These are phyloP conservation scores for Catostylus mosaicus DNA, from an alignment of 30 jellyfish, hydroid and myxozoan species.

Conservation along the genomic window DNA sequence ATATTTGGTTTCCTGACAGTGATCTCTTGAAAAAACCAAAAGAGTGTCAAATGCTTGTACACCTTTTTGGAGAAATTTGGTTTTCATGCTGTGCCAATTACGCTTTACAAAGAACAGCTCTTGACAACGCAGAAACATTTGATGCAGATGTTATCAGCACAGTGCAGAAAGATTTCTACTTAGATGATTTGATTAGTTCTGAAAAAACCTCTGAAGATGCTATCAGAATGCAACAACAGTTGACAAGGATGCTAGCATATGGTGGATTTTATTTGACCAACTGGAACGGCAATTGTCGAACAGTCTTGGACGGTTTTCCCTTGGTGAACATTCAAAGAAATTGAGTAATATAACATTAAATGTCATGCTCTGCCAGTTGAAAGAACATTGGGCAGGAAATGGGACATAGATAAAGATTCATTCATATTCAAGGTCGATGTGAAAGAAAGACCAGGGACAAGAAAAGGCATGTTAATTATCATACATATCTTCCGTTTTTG, in stretches of 20 bases:
- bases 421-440: constrained; percentile 30
- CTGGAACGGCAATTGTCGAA: constrained; percentile 6
- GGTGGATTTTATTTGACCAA: constrained; percentile 48
- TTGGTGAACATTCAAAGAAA: constrained; percentile 34
- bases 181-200: constrained; percentile 30
- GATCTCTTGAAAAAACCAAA: neutral
- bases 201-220: constrained; percentile 5
- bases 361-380: neutral
- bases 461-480: constrained; percentile 43
- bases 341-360: constrained; percentile 5
- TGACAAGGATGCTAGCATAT: neutral
- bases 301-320: constrained; percentile 22
- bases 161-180: constrained; percentile 19
- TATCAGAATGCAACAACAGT: constrained; percentile 2
- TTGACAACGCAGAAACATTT: constrained; percentile 23
- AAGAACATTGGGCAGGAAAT: constrained; percentile 61
- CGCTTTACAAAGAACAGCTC: constrained; percentile 45
- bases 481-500: constrained; percentile 54
- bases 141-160: constrained; percentile 8
- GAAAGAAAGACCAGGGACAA: constrained; percentile 50
- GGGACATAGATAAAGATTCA: constrained; percentile 50
- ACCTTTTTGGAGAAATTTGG: neutral
- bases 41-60: no score
- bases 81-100: constrained; percentile 36
- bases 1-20: constrained; percentile 4